Evolutionary conservation across 2,113 vertebrate species (phyloP).

Genomic region (Microcebus jonahi): DNA sequence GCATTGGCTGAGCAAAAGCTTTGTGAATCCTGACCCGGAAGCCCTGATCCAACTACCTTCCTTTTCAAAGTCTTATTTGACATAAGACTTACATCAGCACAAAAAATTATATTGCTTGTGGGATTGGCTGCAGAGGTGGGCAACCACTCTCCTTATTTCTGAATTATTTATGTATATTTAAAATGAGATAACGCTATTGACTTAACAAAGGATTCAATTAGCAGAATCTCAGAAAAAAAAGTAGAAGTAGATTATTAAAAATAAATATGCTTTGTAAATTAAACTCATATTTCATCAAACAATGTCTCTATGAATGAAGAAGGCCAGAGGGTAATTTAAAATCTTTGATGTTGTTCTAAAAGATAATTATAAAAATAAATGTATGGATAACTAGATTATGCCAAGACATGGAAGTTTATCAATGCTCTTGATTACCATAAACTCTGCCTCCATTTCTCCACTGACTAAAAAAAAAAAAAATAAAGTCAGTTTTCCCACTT

Average conservation of each 20-base stretch:
- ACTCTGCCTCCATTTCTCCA: neutral
- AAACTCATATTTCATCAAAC: neutral
- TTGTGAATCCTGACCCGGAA: neutral
- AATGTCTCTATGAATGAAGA: neutral
- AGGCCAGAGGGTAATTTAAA: neutral
- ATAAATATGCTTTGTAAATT: neutral
- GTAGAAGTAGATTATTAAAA: neutral
- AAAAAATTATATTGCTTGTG: neutral
- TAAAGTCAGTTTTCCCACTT: neutral
- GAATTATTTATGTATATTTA: neutral
- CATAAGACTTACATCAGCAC: neutral
- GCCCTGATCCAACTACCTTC: neutral
- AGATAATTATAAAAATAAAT: neutral
- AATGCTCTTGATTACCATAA: neutral
- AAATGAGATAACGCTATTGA: neutral
- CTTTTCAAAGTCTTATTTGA: neutral
- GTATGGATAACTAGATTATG: neutral
- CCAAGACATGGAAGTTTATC: neutral
- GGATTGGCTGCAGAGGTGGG: neutral
- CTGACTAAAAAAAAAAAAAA: neutral
- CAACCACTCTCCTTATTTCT: neutral
- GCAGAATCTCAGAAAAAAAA: neutral
- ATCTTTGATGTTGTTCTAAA: neutral
- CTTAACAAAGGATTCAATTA: neutral
- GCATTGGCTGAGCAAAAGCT: neutral